Conservation (phyloP, 2,888 invertebrate species). For the Harpagoxenus sublaevis region DNA sequence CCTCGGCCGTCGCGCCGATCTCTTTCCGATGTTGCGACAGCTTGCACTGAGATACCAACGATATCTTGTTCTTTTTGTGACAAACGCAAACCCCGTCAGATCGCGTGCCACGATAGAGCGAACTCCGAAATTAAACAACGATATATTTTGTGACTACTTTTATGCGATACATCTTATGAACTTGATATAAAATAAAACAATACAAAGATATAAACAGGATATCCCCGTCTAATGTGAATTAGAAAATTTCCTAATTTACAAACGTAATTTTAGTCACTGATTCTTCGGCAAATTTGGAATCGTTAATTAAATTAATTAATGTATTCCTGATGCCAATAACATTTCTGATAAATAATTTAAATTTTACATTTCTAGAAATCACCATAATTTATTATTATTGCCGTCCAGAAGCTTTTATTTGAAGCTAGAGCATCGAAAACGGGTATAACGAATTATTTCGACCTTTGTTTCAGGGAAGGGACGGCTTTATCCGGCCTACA, state of each 20-base stretch:
- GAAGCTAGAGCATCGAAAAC: background rate
- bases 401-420: background rate
- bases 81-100: slow-evolving; percentile 37
- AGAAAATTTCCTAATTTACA: background rate
- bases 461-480: slow-evolving; percentile 89
- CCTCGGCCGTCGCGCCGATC: slow-evolving; percentile 50
- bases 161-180: background rate
- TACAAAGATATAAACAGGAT: background rate
- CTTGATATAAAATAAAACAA: background rate
- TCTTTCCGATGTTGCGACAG: slow-evolving; percentile 57
- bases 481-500: slow-evolving; percentile 94
- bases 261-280: background rate
- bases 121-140: slow-evolving; percentile 18
- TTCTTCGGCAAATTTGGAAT: background rate
- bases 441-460: slow-evolving; percentile 1
- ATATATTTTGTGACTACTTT: background rate
- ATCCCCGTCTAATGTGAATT: background rate
- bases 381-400: background rate
- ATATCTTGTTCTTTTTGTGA: slow-evolving; percentile 34
- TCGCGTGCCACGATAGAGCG: slow-evolving; percentile 24
- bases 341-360: background rate
- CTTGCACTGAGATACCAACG: slow-evolving; percentile 43
- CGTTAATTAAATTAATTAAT: background rate
- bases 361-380: background rate
- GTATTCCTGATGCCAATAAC: background rate